phyloP scores from a whole-genome alignment of 2,888 invertebrate species.

The Hirtodrosophila histrioides region DNA sequence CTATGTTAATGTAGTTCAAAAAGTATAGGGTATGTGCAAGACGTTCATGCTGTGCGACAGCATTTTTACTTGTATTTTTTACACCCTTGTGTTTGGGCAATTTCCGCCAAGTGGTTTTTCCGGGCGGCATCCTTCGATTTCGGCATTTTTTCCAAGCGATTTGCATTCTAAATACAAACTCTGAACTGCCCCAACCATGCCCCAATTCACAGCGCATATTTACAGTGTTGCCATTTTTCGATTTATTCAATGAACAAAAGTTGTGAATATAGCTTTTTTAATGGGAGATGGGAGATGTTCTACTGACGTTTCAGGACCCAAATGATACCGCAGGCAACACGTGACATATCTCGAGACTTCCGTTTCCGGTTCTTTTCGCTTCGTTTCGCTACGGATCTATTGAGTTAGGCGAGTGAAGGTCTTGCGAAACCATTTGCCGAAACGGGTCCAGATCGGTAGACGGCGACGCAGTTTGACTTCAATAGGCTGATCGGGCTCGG shows the following conservation, averaged over 20 bases:
- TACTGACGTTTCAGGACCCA: too few species aligned
- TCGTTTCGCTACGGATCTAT: not conserved
- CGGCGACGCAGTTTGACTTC: conserved; percentile 7
- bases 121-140: conserved; percentile 31
- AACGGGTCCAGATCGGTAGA: conserved; percentile 30
- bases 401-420: conserved; percentile 25
- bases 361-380: too few species aligned
- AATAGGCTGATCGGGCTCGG: not conserved
- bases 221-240: not conserved
- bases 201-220: too few species aligned
- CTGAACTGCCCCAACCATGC: not conserved
- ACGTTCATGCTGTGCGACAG: too few species aligned
- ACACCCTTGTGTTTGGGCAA: conserved; percentile 32
- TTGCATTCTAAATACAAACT: conserved; percentile 29
- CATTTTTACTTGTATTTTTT: too few species aligned
- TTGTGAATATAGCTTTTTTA: not conserved
- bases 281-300: too few species aligned
- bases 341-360: too few species aligned
- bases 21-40: too few species aligned
- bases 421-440: conserved; percentile 40
- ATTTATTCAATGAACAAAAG: conserved; percentile 16
- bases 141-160: conserved; percentile 45
- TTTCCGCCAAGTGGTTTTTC: conserved; percentile 59
- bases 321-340: too few species aligned
- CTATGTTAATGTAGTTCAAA: too few species aligned